These are phyloP conservation scores for Dicentrarchus labrax DNA, from an alignment of 2,113 vertebrate genomes.

Conservation along the genomic window DNA sequence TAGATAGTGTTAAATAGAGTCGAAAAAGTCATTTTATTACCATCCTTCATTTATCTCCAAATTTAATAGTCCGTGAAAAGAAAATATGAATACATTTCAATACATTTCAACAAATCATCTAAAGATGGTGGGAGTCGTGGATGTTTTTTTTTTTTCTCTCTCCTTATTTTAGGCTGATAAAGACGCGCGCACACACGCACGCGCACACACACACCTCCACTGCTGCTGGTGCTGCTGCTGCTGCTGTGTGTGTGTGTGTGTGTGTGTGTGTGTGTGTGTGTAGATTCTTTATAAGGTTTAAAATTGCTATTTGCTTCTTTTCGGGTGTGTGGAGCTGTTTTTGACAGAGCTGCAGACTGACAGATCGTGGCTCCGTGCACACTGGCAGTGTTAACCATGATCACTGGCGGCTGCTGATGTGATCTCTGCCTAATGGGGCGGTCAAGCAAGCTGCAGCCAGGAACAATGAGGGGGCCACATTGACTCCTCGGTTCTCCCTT, in stretches of 20 bases:
- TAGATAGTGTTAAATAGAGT: conserved; percentile 88
- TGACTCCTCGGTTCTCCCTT: conserved; percentile 87
- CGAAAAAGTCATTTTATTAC: conserved; percentile 89
- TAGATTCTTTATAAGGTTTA: conserved; percentile 22
- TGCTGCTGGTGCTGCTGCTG: background rate
- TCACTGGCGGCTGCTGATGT: conserved; percentile 92
- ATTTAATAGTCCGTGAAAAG: conserved; percentile 89
- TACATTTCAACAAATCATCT: conserved; percentile 83
- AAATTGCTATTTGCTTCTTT: conserved; percentile 37
- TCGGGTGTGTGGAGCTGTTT: conserved; percentile 57
- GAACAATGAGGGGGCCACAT: conserved; percentile 92
- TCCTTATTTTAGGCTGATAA: conserved; percentile 10
- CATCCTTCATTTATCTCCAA: conserved; percentile 88
- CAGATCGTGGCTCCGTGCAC: conserved; percentile 82
- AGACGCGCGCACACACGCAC: conserved; percentile 12
- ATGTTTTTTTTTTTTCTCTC: conserved; percentile 12
- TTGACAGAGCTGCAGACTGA: conserved; percentile 82
- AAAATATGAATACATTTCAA: conserved; percentile 89
- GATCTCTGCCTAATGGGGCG: conserved; percentile 98
- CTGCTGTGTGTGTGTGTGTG: conserved; percentile 3
- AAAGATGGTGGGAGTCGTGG: conserved; percentile 67
- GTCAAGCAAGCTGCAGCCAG: conserved; percentile 95
- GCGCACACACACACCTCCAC: background rate
- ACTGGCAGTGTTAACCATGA: conserved; percentile 88
- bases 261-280: background rate